Percentiles rank a stretch among this genome's conserved stretches.
phyloP scores from a whole-genome alignment of 2,888 invertebrate species.

The Cheilosia pagana region DNA sequence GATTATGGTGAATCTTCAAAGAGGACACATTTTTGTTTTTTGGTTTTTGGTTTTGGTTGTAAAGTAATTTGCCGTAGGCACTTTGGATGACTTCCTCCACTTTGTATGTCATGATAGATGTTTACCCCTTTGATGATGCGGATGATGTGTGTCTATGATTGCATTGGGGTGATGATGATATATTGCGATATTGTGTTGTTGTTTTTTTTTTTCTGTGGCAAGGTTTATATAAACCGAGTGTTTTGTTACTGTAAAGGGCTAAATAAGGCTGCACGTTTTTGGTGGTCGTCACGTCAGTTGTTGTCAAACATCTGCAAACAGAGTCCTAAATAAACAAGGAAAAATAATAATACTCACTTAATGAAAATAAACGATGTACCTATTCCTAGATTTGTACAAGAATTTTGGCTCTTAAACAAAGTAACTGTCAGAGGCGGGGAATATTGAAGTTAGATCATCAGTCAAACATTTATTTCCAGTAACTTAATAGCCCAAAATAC shows the following conservation, averaged over 20 bases:
- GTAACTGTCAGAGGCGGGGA: too few species aligned
- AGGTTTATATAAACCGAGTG: background rate
- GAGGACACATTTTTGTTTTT: constrained; percentile 52
- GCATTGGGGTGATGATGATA: constrained; percentile 55
- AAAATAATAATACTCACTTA: too few species aligned
- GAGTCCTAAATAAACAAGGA: too few species aligned
- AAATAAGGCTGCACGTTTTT: background rate
- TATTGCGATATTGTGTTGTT: constrained; percentile 42
- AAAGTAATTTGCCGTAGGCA: constrained; percentile 73
- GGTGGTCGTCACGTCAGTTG: background rate
- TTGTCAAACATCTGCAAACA: too few species aligned
- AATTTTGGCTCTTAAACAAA: too few species aligned
- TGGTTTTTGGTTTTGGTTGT: constrained; percentile 41
- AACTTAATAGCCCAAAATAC: too few species aligned
- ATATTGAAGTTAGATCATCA: too few species aligned
- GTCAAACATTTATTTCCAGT: too few species aligned
- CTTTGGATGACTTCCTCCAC: constrained; percentile 73
- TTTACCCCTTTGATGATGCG: constrained; percentile 71
- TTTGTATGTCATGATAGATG: constrained; percentile 67
- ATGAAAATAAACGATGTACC: too few species aligned
- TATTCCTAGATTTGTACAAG: too few species aligned
- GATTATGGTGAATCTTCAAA: constrained; percentile 71
- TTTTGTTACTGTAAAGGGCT: background rate
- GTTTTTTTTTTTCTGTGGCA: constrained; percentile 27
- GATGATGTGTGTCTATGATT: constrained; percentile 59